A percentile compares a stretch with the other conserved stretches of the same genome.
phyloP scores from a whole-genome alignment of 2,888 invertebrate genomes.

The Cephus nigrinus region DNA sequence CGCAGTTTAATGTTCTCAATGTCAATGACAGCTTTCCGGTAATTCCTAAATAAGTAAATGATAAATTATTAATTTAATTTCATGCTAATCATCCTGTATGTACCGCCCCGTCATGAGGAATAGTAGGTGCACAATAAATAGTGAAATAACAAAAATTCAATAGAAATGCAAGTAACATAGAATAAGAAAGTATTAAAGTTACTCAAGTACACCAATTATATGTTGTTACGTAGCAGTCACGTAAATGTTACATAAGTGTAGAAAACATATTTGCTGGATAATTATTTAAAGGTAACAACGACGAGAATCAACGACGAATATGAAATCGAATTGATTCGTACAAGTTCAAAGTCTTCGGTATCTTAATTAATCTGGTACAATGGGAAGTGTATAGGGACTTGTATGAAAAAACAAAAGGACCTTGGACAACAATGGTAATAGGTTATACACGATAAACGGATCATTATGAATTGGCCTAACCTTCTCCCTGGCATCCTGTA shows the following conservation, averaged over 20 bases:
- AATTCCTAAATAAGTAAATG: neutral
- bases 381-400: neutral
- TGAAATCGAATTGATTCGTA: neutral
- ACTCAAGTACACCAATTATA: neutral
- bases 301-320: neutral
- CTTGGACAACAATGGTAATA: constrained; percentile 58
- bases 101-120: neutral
- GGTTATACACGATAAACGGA: constrained; percentile 41
- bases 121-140: too few species aligned
- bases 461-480: constrained; percentile 53
- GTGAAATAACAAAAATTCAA: neutral
- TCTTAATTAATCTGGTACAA: neutral
- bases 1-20: constrained; percentile 14
- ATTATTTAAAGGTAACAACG: neutral
- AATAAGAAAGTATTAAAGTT: neutral
- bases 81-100: neutral
- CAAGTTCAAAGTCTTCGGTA: neutral
- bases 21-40: neutral
- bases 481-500: constrained; percentile 62
- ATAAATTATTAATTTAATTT: neutral
- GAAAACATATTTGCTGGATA: neutral
- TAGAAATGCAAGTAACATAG: neutral
- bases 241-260: neutral
- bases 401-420: constrained; percentile 39
- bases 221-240: neutral